Evolutionary conservation across 2,797 vertebrate species (phyloP), one percentile per base, ranked within the genome.

Genomic region (Danio tinwini): DNA sequence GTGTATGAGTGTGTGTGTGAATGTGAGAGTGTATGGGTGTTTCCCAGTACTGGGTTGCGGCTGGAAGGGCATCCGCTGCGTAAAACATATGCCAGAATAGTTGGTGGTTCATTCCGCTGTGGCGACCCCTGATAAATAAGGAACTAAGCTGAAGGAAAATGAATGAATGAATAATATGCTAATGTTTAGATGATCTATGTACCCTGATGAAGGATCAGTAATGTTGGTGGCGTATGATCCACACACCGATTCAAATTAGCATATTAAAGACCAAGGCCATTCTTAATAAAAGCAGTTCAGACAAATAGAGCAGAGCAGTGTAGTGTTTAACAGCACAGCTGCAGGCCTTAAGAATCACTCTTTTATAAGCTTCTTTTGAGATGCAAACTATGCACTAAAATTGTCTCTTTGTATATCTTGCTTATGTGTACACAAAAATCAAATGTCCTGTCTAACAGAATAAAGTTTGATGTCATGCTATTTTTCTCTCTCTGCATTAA

Each of bases 291-390:
- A 68, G 14, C 40, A 11, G 53, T 72, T 45, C 49, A 68, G 55
- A 71, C 58, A 53, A 69, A 29, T 16, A 19, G 17, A 44, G 37
- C 55, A 19, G 17, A 44, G 37, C 55, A 42, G 4, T 72, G 58
- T 17, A 17, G 49, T 58, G 21, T 4, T 40, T 14, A 29, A 47
- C 10, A 37, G 9, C 37, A 14, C 77, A 64, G 68, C 68, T 72
- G 77, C 67, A 53, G 39, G 76, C 56, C 44, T 52, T 42, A 65
- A 71, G 39, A 79, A 10, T 13, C 69, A 39, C 13, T 76, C 21
- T 40, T 58, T 29, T 19, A 19, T 42, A 62, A 53, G 7, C 62
- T 21, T 19, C n/a, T 42, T 42, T 63, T 63, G 16, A 45, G 63
- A 45, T 65, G 0, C n/a, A 11, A 16, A 17, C 16, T 45, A 17